Evolutionary conservation across 2,888 invertebrate genomes (phyloP).

Genomic region (Calameuta pallipes): DNA sequence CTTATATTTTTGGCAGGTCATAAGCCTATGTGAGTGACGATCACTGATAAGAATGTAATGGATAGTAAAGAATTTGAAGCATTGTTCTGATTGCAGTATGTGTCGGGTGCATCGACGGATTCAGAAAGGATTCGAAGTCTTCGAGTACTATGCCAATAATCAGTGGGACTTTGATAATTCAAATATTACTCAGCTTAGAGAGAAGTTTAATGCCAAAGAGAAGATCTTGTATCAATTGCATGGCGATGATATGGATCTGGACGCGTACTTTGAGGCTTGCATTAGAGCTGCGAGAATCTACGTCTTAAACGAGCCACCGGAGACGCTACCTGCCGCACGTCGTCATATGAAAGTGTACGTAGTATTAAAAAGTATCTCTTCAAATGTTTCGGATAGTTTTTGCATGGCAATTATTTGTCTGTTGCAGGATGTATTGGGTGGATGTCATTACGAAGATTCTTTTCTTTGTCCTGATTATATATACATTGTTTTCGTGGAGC

Average conservation of each 20-base stretch:
- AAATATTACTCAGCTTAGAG: conserved; percentile 71
- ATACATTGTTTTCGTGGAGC: conserved; percentile 54
- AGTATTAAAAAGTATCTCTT: conserved; percentile 11
- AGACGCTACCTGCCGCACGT: conserved; percentile 82
- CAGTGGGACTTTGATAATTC: conserved; percentile 90
- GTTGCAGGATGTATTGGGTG: conserved; percentile 87
- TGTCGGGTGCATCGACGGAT: conserved; percentile 86
- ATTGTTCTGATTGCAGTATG: conserved; percentile 69
- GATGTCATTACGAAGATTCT: conserved; percentile 79
- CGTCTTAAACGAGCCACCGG: conserved; percentile 85
- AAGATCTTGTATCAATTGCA: conserved; percentile 77
- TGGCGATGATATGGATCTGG: conserved; percentile 78
- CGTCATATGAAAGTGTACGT: conserved; percentile 84
- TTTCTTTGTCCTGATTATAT: conserved; percentile 75
- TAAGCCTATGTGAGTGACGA: conserved; percentile 82
- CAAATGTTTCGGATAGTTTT: conserved; percentile 15
- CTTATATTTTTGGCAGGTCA: conserved; percentile 84
- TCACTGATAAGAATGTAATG: not conserved
- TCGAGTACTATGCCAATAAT: conserved; percentile 92
- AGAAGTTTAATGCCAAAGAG: conserved; percentile 75
- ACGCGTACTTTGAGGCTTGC: conserved; percentile 85
- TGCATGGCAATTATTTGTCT: conserved; percentile 36
- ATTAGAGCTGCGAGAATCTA: conserved; percentile 82
- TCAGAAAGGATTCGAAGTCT: conserved; percentile 86
- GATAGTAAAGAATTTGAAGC: not conserved